Conservation (phyloP, 1,140 invertebrate species). For the Dinoponera quadriceps region DNA sequence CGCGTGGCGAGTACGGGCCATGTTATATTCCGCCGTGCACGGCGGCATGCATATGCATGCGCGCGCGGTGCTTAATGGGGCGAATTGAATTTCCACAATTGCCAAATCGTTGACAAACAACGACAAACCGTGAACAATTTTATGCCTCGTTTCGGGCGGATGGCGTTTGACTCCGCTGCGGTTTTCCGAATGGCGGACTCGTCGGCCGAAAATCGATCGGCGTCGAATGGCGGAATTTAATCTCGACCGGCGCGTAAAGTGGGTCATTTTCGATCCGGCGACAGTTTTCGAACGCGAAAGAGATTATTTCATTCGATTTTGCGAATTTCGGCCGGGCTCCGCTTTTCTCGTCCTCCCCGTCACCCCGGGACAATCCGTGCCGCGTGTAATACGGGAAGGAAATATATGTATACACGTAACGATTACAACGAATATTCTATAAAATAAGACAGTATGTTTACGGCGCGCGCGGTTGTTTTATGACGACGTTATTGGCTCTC, state of each 20-base stretch:
- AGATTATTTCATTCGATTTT: too few relatives aligned
- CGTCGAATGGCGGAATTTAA: not conserved
- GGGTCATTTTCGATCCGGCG: not conserved
- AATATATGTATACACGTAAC: too few relatives aligned
- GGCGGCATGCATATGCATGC: conserved; percentile 57
- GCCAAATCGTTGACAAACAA: conserved; percentile 54
- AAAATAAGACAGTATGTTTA: too few relatives aligned
- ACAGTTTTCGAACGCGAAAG: not conserved
- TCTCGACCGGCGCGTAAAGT: too few relatives aligned
- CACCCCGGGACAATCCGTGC: too few relatives aligned
- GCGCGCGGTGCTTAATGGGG: conserved; percentile 44
- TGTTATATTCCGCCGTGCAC: not conserved
- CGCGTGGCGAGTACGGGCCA: not conserved
- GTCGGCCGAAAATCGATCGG: not conserved
- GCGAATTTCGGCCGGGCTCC: too few relatives aligned
- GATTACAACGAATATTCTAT: too few relatives aligned
- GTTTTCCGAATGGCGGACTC: not conserved
- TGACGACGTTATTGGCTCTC: conserved; percentile 35
- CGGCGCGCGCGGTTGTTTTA: conserved; percentile 35
- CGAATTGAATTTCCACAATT: conserved; percentile 53
- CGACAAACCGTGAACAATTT: conserved; percentile 27
- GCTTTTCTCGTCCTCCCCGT: too few relatives aligned
- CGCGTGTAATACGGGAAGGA: too few relatives aligned
- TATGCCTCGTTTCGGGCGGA: conserved; percentile 23
- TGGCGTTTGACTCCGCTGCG: not conserved